Evolutionary conservation across 2,888 invertebrate species (phyloP).

Genomic region (Micoletzkya japonica): DNA sequence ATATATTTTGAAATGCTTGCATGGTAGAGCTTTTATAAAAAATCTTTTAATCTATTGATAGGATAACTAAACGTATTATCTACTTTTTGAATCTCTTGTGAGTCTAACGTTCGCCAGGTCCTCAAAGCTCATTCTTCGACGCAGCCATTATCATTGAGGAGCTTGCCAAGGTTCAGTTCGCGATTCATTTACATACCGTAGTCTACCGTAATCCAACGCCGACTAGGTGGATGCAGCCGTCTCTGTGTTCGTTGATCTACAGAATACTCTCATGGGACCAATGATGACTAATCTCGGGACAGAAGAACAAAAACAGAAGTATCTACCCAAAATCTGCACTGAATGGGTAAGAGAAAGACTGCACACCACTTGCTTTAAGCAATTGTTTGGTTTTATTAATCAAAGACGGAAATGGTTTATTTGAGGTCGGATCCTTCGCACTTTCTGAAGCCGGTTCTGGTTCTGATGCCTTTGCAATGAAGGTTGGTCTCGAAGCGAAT

Average conservation of each 20-base stretch:
- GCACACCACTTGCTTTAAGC: neutral
- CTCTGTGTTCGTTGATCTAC: slow-evolving; percentile 87
- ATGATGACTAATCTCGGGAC: slow-evolving; percentile 81
- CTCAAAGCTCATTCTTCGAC: slow-evolving; percentile 85
- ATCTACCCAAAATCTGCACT: slow-evolving; percentile 81
- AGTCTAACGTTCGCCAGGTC: too few species aligned
- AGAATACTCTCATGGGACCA: slow-evolving; percentile 88
- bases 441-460: slow-evolving; percentile 87
- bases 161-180: slow-evolving; percentile 73
- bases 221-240: slow-evolving; percentile 83
- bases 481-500: too few species aligned
- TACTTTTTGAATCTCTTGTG: too few species aligned
- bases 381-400: neutral
- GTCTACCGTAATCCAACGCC: too few species aligned
- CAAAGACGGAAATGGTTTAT: too few species aligned
- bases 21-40: neutral
- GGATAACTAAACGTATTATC: too few species aligned
- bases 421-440: slow-evolving; percentile 91
- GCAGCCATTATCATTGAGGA: slow-evolving; percentile 89
- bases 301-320: slow-evolving; percentile 85
- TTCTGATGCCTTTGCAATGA: slow-evolving; percentile 92
- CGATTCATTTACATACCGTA: too few species aligned
- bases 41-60: neutral
- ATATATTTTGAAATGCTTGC: too few species aligned
- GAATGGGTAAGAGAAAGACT: slow-evolving; percentile 82